Evolutionary conservation across 2,888 invertebrate genomes (phyloP), one percentile per base, ranked within the genome.

Genomic region (Thymelicus lineola): DNA sequence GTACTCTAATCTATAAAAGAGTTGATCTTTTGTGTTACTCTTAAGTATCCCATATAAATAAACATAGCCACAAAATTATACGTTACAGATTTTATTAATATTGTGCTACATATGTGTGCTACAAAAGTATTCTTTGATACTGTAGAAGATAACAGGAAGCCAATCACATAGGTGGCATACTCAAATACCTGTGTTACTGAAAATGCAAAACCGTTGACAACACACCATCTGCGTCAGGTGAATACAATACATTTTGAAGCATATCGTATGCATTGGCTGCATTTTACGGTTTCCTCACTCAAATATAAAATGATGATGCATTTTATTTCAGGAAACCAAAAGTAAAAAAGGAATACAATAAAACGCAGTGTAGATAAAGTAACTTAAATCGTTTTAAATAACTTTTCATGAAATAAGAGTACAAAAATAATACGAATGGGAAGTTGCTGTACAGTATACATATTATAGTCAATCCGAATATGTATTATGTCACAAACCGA

Each of bases 211-310:
- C 65, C 57, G 53, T 55, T 55, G 53, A 65, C 35, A 45, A 28
- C 46, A 46, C 7, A 42, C 64, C 65, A 65, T 28, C 57, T 65
- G 65, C 15, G 57, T 12, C 35, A 46, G 45, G 46, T 65, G 45
- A 35, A 57, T 20, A 35, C 45, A 46, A 57, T 65, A 62, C 46
- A 48, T 60, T 65, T 46, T 28, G 35, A 35, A 28, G 46, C 15
- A 58, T 65, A 35, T 38, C 17, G 50, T 65, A 58, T 65, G 65
- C 57, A 65, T 58, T 15, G 65, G 35, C 7, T 35, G 36, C 48
- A 36, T 6, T 20, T 50, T 61, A 58, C 14, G 12, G n/a, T 36
- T 35, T 58, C 58, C n/a, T 9, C 15, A 36, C n/a, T 28, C 7
- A 36, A 58, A 58, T 36, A 58, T 15, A 15, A 36, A 58, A n/a